Base-by-base conservation (phyloP, 2,113 vertebrate species). In the Piprites chloris region DNA sequence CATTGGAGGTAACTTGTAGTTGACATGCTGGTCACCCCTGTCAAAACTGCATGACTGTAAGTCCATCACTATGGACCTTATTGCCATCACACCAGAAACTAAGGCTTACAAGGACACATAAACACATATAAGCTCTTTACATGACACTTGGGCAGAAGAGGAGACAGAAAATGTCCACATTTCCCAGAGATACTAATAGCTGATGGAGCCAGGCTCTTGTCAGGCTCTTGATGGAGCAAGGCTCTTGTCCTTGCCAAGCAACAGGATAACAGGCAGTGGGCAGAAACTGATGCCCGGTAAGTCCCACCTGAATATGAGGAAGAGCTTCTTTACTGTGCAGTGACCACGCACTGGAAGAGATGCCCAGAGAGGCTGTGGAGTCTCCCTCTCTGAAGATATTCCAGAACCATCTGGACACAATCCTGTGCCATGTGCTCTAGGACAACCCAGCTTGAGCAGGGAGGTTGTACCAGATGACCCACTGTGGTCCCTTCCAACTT, bases 1-100 rank as follows among this genome's bases (percentile, higher is more conserved):
- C 0, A 0, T 2, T 15, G 22, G 14, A 56, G 9, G 11, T 33
- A 73, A 73, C n/a, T 52, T 61, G 22, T 32, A 33, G n/a, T 35
- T 81, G 56, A 81, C 30, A 44, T 28, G 69, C 14, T 8, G 65
- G n/a, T 27, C 50, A 35, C 32, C 66, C 21, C 41, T 32, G 49
- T 44, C 21, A 68, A 56, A 80, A 47, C 0, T 35, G 10, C 41
- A 22, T 3, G 50, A 30, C 24, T 8, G 1, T 4, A 46, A 68
- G 14, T 23, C 41, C 19, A 44, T n/a, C 30, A 3, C 19, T 28
- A 20, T 0, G 6, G 23, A 71, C 56, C 18, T 32, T 33, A 27
- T 1, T 59, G 47, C n/a, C 68, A 33, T n/a, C 28, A 46, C 28
- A 58, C 6, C 37, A 58, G 67, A 61, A 66, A 83, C 24, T 32